A percentile compares a stretch with the other conserved stretches of the same genome.
Evolutionary conservation across 37 sponge, comb jelly and placozoan species (phyloP).

Genomic region (Aplysina aerophoba): DNA sequence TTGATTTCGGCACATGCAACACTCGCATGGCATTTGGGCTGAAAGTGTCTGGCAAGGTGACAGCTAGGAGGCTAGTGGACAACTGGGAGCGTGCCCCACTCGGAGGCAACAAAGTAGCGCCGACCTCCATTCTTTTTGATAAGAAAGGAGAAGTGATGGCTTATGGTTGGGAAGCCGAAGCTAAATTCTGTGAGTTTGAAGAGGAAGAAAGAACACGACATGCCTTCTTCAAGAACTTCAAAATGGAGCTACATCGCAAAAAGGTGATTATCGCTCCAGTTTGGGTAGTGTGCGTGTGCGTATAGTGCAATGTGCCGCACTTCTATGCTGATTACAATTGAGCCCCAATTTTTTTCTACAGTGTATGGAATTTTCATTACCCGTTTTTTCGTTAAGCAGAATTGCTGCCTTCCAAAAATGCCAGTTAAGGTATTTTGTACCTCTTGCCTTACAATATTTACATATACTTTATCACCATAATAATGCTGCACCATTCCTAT

Average conservation of each 20-base stretch:
- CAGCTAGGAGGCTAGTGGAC: background rate
- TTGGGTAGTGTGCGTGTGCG: too few species aligned
- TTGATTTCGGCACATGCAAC: conserved; percentile 29
- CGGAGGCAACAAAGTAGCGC: background rate
- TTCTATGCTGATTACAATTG: too few species aligned
- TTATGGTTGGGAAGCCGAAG: conserved; percentile 24
- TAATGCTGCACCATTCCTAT: too few species aligned
- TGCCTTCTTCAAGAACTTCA: conserved; percentile 10
- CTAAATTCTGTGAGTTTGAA: background rate
- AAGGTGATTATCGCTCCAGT: background rate
- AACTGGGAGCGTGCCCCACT: conserved; percentile 25
- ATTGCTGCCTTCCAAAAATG: too few species aligned
- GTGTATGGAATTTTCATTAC: background rate
- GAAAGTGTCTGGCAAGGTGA: background rate
- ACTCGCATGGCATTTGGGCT: conserved; percentile 3
- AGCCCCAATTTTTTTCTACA: background rate
- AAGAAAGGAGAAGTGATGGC: background rate
- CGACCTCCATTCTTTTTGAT: conserved; percentile 17
- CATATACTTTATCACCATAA: too few species aligned
- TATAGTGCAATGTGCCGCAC: too few species aligned
- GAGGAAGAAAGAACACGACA: background rate
- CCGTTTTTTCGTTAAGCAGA: background rate
- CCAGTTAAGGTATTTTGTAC: too few species aligned
- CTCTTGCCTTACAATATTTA: too few species aligned
- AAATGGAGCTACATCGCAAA: conserved; percentile 11